These are phyloP conservation scores for Formica exsecta DNA, from an alignment of 1,140 invertebrate species.

Conservation along the genomic window DNA sequence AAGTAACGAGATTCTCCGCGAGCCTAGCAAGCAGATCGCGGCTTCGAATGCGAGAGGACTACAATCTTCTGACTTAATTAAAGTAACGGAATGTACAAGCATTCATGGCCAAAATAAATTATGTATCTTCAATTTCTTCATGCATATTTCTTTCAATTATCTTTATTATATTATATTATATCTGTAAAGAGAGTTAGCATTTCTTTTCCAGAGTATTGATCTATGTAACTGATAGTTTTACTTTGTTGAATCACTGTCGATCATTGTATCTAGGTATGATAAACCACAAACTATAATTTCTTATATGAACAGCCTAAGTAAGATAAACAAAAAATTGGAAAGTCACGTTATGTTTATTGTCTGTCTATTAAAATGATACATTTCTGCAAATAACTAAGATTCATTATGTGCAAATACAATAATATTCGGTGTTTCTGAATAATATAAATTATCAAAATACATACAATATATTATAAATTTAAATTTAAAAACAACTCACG, in stretches of 20 bases:
- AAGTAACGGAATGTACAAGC: conserved; percentile 42
- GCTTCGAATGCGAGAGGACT: conserved; percentile 38
- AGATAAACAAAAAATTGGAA: neutral
- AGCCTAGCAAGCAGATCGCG: conserved; percentile 36
- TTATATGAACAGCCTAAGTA: neutral
- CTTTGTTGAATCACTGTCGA: neutral
- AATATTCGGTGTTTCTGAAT: no score
- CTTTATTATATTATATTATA: neutral
- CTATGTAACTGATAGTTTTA: no score
- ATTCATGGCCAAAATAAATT: conserved; percentile 41
- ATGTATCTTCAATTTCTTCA: neutral
- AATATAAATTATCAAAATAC: no score
- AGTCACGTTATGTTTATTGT: neutral
- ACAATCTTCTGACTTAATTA: conserved; percentile 58
- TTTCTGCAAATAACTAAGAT: neutral
- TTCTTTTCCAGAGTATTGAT: no score
- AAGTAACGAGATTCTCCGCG: conserved; percentile 42
- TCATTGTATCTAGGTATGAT: neutral
- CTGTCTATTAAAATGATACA: neutral
- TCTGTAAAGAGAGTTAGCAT: no score
- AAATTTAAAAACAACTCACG: no score
- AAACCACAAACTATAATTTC: neutral
- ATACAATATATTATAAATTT: no score
- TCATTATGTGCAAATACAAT: neutral
- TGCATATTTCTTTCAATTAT: neutral